A percentile compares a stretch with the other conserved stretches of the same genome.
Conservation (phyloP, 2,888 invertebrate species). For the Ennomos erosarius region DNA sequence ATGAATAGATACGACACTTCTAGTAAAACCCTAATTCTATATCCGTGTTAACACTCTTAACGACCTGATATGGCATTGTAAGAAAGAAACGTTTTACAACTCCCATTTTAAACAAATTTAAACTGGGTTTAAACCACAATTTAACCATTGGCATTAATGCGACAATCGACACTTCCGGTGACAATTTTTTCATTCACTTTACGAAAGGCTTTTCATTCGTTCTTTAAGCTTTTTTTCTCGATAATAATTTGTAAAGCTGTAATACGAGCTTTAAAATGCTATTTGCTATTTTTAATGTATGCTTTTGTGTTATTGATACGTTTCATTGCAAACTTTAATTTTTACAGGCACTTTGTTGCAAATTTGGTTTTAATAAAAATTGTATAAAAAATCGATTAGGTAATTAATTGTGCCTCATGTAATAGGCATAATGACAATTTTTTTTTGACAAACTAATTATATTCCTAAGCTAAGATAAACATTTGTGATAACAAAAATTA, state of each 20-base stretch:
- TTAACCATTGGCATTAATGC: slow-evolving; percentile 32
- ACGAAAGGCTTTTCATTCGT: slow-evolving; percentile 1
- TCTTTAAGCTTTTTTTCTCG: too few relatives aligned
- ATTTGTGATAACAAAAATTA: too few relatives aligned
- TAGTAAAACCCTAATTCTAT: not conserved
- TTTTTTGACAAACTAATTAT: too few relatives aligned
- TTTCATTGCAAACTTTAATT: not conserved
- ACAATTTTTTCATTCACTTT: slow-evolving; percentile 22
- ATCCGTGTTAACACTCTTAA: slow-evolving; percentile 1
- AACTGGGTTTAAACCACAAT: slow-evolving; percentile 21
- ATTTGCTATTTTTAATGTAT: slow-evolving; percentile 10
- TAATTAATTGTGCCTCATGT: too few relatives aligned
- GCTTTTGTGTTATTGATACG: slow-evolving; percentile 16
- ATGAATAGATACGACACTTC: not conserved
- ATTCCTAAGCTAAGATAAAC: too few relatives aligned
- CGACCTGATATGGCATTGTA: slow-evolving; percentile 10
- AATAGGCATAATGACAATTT: too few relatives aligned
- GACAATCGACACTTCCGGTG: slow-evolving; percentile 40
- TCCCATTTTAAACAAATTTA: slow-evolving; percentile 5
- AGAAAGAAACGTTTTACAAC: slow-evolving; percentile 7
- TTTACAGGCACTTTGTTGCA: too few relatives aligned
- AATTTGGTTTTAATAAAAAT: too few relatives aligned
- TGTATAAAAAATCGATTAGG: too few relatives aligned
- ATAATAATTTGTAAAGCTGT: slow-evolving; percentile 12
- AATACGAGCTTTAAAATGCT: slow-evolving; percentile 28